Evolutionary conservation across 2,113 vertebrate genomes (phyloP), one percentile per base, ranked within the genome.

Genomic region (Speoplatyrhinus poulsoni): DNA sequence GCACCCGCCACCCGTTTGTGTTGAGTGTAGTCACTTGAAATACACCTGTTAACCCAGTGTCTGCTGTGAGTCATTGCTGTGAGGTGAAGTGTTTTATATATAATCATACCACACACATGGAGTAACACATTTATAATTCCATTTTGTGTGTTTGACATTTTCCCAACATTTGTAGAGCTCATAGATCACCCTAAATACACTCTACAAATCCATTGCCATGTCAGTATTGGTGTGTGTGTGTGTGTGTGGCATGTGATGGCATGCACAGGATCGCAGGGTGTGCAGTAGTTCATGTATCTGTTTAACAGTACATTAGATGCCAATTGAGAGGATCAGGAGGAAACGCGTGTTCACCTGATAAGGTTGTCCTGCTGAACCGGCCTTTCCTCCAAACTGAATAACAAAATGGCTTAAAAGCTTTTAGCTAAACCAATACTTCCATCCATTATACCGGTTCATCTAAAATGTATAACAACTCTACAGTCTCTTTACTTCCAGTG

Each of bases 11-110:
- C 79, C 60, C 57, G 32, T 59, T 46, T 67, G 68, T 56, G 46
- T 71, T 62, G 59, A 55, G 69, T 77, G 41, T 58, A 62, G 65
- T 48, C 62, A 52, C 60, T 57, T 57, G 72, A 69, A 81, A 47
- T 55, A 74, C 54, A 17, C 10, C 69, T 80, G 60, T 80, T 85
- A 81, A 87, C 84, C 61, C 26, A 52, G 65, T 46, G 60, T 72
- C 61, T 69, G 74, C 53, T 67, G 53, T 46, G 41, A 64, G 79
- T 57, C 19, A n/a, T 0, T 49, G 9, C 62, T 47, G 49, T 52
- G 59, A 46, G 46, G 63, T 60, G 57, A 46, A 60, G 26, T 19
- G 26, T 26, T 26, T 26, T 26, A 26, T 3, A 26, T 26, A 26
- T 26, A 26, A 26, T 26, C 2, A 2, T 2, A 26, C 26, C 26